Evolutionary conservation across 2,888 invertebrate genomes (phyloP).

Genomic region (Lypha dubia): DNA sequence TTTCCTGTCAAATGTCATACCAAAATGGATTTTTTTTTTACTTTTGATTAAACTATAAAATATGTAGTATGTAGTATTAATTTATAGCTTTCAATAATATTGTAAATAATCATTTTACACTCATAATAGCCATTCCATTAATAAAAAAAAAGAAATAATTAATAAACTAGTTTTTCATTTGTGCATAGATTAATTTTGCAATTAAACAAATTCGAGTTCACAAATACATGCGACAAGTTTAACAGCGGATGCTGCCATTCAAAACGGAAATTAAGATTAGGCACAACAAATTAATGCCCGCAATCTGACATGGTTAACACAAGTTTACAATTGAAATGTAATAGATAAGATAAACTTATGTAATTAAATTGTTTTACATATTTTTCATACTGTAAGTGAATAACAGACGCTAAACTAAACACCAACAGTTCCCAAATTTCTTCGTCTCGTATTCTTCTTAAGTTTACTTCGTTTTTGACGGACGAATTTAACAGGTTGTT

Average conservation of each 20-base stretch:
- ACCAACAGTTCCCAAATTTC: background rate
- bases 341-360: constrained; percentile 42
- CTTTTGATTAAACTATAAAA: background rate
- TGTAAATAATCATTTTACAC: constrained; percentile 21
- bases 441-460: background rate
- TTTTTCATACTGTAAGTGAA: background rate
- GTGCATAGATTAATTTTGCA: constrained; percentile 1
- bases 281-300: constrained; percentile 33
- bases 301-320: constrained; percentile 30
- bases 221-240: background rate
- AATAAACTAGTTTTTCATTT: constrained; percentile 15
- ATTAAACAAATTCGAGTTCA: background rate
- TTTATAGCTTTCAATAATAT: background rate
- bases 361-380: constrained; percentile 16
- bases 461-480: background rate
- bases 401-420: background rate
- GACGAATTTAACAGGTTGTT: background rate
- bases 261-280: constrained; percentile 49
- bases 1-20: constrained; percentile 3
- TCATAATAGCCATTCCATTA: background rate
- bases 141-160: background rate
- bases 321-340: constrained; percentile 26
- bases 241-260: constrained; percentile 35
- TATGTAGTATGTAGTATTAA: background rate
- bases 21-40: background rate